Evolutionary conservation across 2,113 vertebrate genomes (phyloP).

Genomic region (Erpornis zantholeuca): DNA sequence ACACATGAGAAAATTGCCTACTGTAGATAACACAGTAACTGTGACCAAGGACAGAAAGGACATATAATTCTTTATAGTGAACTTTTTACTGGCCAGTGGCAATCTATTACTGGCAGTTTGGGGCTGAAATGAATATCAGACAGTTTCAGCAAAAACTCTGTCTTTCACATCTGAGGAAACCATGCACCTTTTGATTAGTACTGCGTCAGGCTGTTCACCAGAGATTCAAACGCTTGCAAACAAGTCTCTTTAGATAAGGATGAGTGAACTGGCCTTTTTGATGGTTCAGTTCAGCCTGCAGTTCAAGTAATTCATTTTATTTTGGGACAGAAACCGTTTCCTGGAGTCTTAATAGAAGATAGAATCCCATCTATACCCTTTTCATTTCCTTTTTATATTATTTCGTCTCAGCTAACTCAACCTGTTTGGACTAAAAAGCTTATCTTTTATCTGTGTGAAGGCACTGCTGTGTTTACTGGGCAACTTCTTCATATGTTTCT

Average conservation of each 20-base stretch:
- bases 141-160: conserved; percentile 1
- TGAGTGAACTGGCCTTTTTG: background rate
- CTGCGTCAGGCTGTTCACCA: conserved; percentile 12
- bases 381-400: background rate
- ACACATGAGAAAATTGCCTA: conserved; percentile 27
- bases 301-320: background rate
- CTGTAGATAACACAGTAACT: conserved; percentile 11
- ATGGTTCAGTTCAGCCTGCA: background rate
- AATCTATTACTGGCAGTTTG: conserved; percentile 47
- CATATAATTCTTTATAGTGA: conserved; percentile 48
- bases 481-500: background rate
- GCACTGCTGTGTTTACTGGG: background rate
- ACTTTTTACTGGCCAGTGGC: conserved; percentile 30
- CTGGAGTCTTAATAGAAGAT: background rate
- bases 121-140: conserved; percentile 41
- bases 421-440: background rate
- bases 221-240: conserved; percentile 29
- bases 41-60: conserved; percentile 64
- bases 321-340: background rate
- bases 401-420: background rate
- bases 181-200: conserved; percentile 27
- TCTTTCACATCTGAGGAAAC: conserved; percentile 47
- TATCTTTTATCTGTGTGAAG: background rate
- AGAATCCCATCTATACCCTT: background rate
- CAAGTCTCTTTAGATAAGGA: conserved; percentile 15